Evolutionary conservation across 2,113 vertebrate genomes (phyloP).

Genomic region (Clinocottus analis): DNA sequence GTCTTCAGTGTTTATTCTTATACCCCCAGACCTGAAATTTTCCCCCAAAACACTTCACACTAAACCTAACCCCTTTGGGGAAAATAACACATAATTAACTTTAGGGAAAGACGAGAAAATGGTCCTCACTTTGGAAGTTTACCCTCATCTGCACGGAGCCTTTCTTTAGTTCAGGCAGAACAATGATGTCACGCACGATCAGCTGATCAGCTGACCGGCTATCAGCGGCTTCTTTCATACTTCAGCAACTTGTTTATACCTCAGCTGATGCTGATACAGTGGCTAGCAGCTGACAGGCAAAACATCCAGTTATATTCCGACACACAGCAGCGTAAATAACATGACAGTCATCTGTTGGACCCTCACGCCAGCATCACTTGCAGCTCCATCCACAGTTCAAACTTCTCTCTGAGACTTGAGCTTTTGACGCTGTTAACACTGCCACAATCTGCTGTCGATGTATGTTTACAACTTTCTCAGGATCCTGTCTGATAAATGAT

Average conservation of each 20-base stretch:
- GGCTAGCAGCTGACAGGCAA: neutral
- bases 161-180: conserved; percentile 7
- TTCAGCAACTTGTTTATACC: conserved; percentile 7
- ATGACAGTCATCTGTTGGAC: neutral
- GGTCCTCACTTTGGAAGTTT: neutral
- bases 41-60: conserved; percentile 36
- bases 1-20: conserved; percentile 32
- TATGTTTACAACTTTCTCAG: neutral
- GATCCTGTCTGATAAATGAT: neutral
- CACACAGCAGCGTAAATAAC: neutral
- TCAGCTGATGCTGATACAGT: neutral
- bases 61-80: conserved; percentile 11
- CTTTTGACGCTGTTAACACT: neutral
- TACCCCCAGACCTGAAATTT: conserved; percentile 43
- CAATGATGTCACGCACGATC: neutral
- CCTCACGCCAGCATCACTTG: neutral
- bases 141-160: conserved; percentile 12
- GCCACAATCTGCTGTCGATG: neutral
- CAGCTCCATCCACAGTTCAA: neutral
- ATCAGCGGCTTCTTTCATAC: conserved; percentile 19
- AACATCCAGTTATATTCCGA: conserved; percentile 13
- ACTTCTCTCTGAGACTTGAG: neutral
- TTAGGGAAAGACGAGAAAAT: conserved; percentile 8
- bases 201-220: conserved; percentile 24
- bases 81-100: conserved; percentile 45